phyloP scores from a whole-genome alignment of 2,797 vertebrate genomes.

The Linurgus olivaceus region DNA sequence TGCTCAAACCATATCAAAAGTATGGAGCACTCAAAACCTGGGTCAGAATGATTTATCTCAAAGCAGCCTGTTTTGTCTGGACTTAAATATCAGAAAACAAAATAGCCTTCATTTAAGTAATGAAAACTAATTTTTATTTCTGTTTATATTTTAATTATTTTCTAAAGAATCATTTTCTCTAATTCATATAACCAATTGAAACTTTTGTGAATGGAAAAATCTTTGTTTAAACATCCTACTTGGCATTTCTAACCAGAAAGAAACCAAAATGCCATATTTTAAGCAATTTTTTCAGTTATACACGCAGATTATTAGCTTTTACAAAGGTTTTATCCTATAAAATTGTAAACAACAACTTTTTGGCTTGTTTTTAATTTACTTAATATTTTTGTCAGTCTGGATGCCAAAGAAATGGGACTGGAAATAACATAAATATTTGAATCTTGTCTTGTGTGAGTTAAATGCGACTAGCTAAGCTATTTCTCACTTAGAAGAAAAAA shows the following conservation, averaged over 20 bases:
- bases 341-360: background rate
- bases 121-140: background rate
- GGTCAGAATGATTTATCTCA: background rate
- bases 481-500: background rate
- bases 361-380: background rate
- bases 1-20: fast-evolving
- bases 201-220: background rate
- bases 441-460: background rate
- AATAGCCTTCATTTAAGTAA: background rate
- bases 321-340: background rate
- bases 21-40: background rate
- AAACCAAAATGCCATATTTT: background rate
- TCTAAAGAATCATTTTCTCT: background rate
- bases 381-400: background rate
- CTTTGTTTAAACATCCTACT: background rate
- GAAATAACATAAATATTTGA: background rate
- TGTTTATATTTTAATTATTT: background rate
- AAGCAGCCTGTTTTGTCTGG: background rate
- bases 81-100: background rate
- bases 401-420: background rate
- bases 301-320: background rate
- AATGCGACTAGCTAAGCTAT: background rate
- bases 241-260: background rate
- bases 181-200: background rate
- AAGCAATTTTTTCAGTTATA: background rate